Percentiles rank a stretch among this genome's conserved stretches.
Conservation (phyloP, 2,113 vertebrate species). For the Indicator maculatus region DNA sequence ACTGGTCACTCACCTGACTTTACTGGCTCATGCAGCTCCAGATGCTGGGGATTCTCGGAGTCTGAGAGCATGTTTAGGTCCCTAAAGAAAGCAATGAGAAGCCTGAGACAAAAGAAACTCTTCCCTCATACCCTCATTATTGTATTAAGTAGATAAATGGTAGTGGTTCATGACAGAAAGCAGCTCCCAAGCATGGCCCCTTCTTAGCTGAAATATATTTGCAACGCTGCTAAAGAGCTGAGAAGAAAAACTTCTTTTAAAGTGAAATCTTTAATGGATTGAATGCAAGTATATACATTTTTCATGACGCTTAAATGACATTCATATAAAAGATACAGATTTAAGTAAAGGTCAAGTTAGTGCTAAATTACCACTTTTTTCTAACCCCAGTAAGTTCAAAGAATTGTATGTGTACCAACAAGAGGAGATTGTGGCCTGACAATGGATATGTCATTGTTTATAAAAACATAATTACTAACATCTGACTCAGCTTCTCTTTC, state of each 20-base stretch:
- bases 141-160: constrained; percentile 71
- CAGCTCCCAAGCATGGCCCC: constrained; percentile 73
- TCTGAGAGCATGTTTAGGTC: constrained; percentile 96
- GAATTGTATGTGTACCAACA: neutral
- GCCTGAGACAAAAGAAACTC: constrained; percentile 63
- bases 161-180: constrained; percentile 80
- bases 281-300: constrained; percentile 61
- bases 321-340: constrained; percentile 32
- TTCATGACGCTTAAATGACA: constrained; percentile 30
- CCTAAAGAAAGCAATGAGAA: constrained; percentile 78
- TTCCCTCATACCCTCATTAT: constrained; percentile 41
- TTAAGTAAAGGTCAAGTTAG: constrained; percentile 38
- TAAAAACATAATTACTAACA: constrained; percentile 26
- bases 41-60: constrained; percentile 87
- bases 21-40: constrained; percentile 89
- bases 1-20: constrained; percentile 83
- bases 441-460: neutral
- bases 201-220: constrained; percentile 52
- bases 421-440: neutral
- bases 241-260: constrained; percentile 75
- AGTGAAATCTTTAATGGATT: constrained; percentile 78
- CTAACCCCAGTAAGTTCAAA: neutral
- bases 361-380: neutral
- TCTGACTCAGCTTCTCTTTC: constrained; percentile 19
- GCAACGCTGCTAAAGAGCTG: constrained; percentile 67